phyloP scores from a whole-genome alignment of 2,113 vertebrate genomes.

The Albula glossodonta region DNA sequence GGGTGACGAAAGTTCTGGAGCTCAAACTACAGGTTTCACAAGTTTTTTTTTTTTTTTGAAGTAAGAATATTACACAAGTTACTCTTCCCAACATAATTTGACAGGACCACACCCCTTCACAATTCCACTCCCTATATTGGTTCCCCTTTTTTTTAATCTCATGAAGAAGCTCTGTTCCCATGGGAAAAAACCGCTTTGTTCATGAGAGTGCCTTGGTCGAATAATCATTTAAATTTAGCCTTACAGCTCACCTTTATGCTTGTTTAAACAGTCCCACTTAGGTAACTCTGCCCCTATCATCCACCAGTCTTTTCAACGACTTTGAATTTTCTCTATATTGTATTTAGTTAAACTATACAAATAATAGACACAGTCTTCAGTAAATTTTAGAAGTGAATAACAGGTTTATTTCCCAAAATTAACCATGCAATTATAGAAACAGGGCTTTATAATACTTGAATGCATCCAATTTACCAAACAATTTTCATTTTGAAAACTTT shows the following conservation, averaged over 20 bases:
- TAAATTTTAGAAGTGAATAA: too few species aligned
- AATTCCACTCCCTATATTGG: slow-evolving; percentile 18
- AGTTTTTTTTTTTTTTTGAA: slow-evolving; percentile 12
- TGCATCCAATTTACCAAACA: too few species aligned
- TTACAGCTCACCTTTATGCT: slow-evolving; percentile 27
- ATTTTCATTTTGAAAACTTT: too few species aligned
- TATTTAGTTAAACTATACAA: too few species aligned
- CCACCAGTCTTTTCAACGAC: too few species aligned
- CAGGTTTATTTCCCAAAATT: too few species aligned
- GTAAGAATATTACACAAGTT: slow-evolving; percentile 43
- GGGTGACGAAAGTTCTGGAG: slow-evolving; percentile 55
- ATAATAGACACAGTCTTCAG: too few species aligned
- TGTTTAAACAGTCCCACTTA: slow-evolving; percentile 25
- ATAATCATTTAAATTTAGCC: slow-evolving; percentile 20
- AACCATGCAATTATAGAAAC: too few species aligned
- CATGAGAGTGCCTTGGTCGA: neutral
- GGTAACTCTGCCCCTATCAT: neutral
- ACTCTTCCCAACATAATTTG: slow-evolving; percentile 42
- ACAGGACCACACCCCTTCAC: slow-evolving; percentile 24
- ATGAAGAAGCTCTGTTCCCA: neutral
- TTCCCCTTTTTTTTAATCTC: slow-evolving; percentile 38
- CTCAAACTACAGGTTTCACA: slow-evolving; percentile 62
- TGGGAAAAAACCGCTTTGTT: neutral
- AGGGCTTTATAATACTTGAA: too few species aligned
- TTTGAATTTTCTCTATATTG: too few species aligned